Conservation (phyloP, 2,113 vertebrate genomes). For the Mungos mungo region DNA sequence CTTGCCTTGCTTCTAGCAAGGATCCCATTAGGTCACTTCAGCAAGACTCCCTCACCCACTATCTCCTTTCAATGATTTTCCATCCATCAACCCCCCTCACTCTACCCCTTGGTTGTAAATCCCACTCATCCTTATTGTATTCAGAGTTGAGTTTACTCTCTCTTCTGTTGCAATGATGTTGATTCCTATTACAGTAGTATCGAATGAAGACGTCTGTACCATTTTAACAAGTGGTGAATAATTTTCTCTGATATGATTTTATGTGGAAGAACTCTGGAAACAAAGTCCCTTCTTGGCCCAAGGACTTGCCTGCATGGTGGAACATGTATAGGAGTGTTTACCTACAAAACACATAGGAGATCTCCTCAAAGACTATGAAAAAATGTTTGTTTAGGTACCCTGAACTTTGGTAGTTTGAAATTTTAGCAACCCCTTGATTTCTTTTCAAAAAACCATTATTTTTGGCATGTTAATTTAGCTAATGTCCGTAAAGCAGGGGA, state of each 20-base stretch:
- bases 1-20: neutral
- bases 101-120: neutral
- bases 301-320: neutral
- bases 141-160: neutral
- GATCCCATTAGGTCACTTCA: neutral
- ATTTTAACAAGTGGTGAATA: neutral
- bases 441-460: neutral
- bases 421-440: neutral
- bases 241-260: neutral
- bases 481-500: neutral
- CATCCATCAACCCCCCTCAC: neutral
- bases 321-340: neutral
- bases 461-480: neutral
- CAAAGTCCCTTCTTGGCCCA: neutral
- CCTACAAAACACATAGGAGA: neutral
- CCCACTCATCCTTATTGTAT: neutral
- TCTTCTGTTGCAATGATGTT: neutral
- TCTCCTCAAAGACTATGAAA: neutral
- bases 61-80: neutral
- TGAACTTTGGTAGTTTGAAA: neutral
- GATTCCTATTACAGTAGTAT: neutral
- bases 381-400: neutral
- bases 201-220: neutral
- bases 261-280: neutral
- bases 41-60: neutral